Base-by-base conservation (phyloP, 2,888 invertebrate genomes). In the Pilophorus perplexus region DNA sequence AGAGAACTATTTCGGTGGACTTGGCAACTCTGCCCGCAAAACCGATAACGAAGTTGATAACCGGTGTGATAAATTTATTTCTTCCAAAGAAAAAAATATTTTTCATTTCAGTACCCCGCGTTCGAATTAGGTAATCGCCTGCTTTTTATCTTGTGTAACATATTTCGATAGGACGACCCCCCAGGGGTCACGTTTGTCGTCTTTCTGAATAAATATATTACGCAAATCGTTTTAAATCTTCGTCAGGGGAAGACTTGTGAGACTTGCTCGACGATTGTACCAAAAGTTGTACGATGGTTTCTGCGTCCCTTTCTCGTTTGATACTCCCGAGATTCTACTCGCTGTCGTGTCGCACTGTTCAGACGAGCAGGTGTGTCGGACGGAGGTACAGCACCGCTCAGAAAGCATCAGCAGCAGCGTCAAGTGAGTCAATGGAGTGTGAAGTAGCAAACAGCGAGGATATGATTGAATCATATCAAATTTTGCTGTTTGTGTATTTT, bases 111-210 rank as follows among this genome's bases (percentile, higher is more conserved):
- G 22, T 40, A 12, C 22, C n/a, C n/a, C 25, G 52, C 52, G 52
- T 52, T 52, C 16, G 52, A 28, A 52, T 52, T 52, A 52, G 52
- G 52, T 52, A 52, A 52, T 28, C 6, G 3, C 10, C 28, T 28
- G 52, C n/a, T 52, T n/a, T n/a, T 46, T 52, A 52, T 52, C 52
- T 52, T 6, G 18, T 28, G 27, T 46, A 46, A 46, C 52, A 52
- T 18, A 52, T 25, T 62, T 62, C 20, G 62, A 62, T 62, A 62
- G 28, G 22, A n/a, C 62, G 62, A 62, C 62, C 62, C 62, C 62
- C 62, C 62, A 23, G n/a, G 62, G 62, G 62, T 62, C 62, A 62
- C 62, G 62, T 62, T 62, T 62, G 8, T 16, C 28, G 28, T n/a
- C 20, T 18, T 14, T 18, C 20, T 40, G 33, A 44, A 44, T 42